A percentile compares a stretch with the other conserved stretches of the same genome.
Conservation (phyloP, 2,797 vertebrate genomes). For the Zalophus californianus region DNA sequence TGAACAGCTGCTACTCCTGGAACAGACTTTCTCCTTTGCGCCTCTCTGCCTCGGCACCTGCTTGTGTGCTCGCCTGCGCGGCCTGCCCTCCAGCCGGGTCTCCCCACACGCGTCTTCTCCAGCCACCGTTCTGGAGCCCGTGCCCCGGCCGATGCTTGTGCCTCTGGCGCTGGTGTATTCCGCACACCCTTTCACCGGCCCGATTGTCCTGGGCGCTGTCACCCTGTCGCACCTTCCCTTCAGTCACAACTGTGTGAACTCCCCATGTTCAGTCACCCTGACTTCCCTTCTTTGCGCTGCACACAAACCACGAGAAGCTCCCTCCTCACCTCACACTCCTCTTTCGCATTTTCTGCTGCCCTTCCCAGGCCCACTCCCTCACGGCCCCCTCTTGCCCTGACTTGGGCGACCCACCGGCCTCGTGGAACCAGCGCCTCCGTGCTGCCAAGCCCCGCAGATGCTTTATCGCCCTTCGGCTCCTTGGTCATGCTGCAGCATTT, state of each 20-base stretch:
- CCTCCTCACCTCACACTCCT: background rate
- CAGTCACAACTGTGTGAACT: background rate
- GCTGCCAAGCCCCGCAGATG: background rate
- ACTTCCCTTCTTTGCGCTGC: background rate
- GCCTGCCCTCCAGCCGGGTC: background rate
- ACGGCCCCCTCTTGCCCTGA: too few relatives aligned
- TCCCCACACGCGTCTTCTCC: background rate
- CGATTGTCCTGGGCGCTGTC: too few relatives aligned
- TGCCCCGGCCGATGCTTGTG: background rate
- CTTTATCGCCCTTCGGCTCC: background rate
- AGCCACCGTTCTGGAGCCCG: background rate
- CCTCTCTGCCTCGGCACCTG: background rate
- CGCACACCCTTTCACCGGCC: accelerated
- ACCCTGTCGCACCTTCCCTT: background rate
- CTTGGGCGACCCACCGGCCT: too few relatives aligned
- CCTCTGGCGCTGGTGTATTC: background rate
- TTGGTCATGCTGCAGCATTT: background rate
- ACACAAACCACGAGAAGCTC: background rate
- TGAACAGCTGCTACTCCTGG: background rate
- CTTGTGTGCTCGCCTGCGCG: background rate
- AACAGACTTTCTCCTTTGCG: background rate
- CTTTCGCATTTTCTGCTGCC: background rate
- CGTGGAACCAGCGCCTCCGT: background rate
- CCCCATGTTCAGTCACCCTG: background rate
- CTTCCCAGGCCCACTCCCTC: background rate